These are phyloP conservation scores for Psophia crepitans DNA, from an alignment of 2,113 vertebrate genomes.

Conservation along the genomic window DNA sequence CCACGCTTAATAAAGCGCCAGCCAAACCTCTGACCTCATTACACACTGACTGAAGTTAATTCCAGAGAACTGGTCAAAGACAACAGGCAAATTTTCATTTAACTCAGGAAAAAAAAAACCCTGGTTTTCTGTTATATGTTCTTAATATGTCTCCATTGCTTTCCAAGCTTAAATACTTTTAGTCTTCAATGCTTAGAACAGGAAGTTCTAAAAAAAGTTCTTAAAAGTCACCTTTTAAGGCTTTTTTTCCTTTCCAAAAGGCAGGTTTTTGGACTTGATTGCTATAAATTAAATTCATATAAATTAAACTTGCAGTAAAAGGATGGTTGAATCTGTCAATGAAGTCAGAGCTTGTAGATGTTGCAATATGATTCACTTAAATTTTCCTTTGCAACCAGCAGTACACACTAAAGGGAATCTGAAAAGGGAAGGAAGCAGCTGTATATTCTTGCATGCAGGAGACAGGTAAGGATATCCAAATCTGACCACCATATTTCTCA, in stretches of 20 bases:
- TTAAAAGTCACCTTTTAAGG: background rate
- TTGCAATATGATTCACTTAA: background rate
- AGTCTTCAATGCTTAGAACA: background rate
- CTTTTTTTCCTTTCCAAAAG: background rate
- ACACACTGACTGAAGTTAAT: background rate
- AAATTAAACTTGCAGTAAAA: background rate
- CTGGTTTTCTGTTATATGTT: background rate
- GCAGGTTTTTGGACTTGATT: background rate
- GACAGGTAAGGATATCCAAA: background rate
- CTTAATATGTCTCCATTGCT: background rate
- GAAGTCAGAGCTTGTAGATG: background rate
- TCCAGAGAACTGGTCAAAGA: background rate
- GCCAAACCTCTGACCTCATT: background rate
- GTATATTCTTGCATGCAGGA: background rate
- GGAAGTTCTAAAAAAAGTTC: too few relatives aligned
- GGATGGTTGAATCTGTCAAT: background rate
- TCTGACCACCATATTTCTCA: background rate
- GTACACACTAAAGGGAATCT: background rate
- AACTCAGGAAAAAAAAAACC: background rate
- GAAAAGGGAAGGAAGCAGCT: background rate
- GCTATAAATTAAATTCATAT: background rate
- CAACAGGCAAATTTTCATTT: background rate
- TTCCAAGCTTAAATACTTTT: background rate
- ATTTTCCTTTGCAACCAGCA: background rate
- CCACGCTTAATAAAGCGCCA: background rate